Evolutionary conservation across 2,797 vertebrate genomes (phyloP).

Genomic region (Hozukius guyotensis): DNA sequence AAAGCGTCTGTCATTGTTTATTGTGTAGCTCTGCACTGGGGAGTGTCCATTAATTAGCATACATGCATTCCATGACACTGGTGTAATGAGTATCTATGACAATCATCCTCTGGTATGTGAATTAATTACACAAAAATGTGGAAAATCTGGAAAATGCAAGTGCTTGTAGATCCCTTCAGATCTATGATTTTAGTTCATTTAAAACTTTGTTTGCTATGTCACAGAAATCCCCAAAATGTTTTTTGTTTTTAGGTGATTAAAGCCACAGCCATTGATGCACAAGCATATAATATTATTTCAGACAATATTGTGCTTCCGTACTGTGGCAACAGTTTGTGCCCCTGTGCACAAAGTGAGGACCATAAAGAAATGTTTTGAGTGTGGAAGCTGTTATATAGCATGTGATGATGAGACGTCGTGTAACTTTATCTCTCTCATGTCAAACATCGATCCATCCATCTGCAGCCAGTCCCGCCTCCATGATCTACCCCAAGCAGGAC

Average conservation of each 20-base stretch:
- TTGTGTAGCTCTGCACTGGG: neutral
- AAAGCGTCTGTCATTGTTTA: neutral
- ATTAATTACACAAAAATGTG: neutral
- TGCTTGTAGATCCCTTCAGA: neutral
- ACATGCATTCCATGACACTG: neutral
- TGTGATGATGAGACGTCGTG: neutral
- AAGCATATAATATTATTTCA: no score
- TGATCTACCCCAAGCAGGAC: slow-evolving; percentile 29
- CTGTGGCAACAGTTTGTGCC: neutral
- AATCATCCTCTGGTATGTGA: neutral
- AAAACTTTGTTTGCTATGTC: neutral
- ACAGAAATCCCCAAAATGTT: neutral
- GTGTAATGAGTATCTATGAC: neutral
- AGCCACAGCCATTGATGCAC: neutral
- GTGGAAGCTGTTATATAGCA: no score
- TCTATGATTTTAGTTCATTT: neutral
- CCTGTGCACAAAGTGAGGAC: neutral
- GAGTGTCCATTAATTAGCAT: neutral
- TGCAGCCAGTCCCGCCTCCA: slow-evolving; percentile 20
- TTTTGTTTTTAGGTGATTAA: neutral
- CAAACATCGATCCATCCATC: neutral
- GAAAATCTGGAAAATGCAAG: neutral
- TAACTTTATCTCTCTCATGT: neutral
- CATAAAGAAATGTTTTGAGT: neutral
- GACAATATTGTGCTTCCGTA: neutral